Evolutionary conservation across 1,140 invertebrate genomes (phyloP).

Genomic region (Protaetia brevitarsis): DNA sequence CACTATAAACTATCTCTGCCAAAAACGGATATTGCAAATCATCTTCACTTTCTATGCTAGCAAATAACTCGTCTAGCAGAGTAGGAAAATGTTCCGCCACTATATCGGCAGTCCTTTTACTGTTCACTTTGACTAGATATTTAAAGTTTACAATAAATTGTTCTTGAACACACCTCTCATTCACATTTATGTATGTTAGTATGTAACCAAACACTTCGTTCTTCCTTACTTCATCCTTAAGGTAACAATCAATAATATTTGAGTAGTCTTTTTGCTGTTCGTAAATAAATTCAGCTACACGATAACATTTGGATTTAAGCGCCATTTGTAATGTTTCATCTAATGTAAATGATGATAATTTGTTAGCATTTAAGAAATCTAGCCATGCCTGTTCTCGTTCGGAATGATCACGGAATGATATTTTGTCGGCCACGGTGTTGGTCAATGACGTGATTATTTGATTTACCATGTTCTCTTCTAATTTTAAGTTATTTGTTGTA

Average conservation of each 20-base stretch:
- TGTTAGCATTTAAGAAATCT: slow-evolving; percentile 69
- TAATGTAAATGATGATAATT: slow-evolving; percentile 57
- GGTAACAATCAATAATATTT: slow-evolving; percentile 52
- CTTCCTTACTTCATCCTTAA: slow-evolving; percentile 58
- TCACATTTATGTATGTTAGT: slow-evolving; percentile 61
- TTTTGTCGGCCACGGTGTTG: slow-evolving; percentile 44
- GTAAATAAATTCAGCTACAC: slow-evolving; percentile 51
- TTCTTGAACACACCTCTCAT: slow-evolving; percentile 49
- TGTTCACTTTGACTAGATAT: slow-evolving; percentile 48
- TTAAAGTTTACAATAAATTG: slow-evolving; percentile 51
- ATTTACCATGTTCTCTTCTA: slow-evolving; percentile 48
- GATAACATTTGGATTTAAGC: slow-evolving; percentile 48
- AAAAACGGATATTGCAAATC: slow-evolving; percentile 60
- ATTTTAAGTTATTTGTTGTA: slow-evolving; percentile 48
- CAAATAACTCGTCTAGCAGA: slow-evolving; percentile 52
- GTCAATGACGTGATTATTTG: slow-evolving; percentile 51
- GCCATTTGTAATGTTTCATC: slow-evolving; percentile 48
- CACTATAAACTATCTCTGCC: slow-evolving; percentile 58
- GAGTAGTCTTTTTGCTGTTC: slow-evolving; percentile 49
- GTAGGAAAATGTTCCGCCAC: slow-evolving; percentile 53
- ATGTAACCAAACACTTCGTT: slow-evolving; percentile 74
- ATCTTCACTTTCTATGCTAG: slow-evolving; percentile 49
- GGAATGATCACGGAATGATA: slow-evolving; percentile 52
- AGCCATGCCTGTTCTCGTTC: slow-evolving; percentile 80
- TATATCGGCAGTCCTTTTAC: slow-evolving; percentile 53